phyloP scores from a whole-genome alignment of 2,113 vertebrate species.

The Ptyas mucosa region DNA sequence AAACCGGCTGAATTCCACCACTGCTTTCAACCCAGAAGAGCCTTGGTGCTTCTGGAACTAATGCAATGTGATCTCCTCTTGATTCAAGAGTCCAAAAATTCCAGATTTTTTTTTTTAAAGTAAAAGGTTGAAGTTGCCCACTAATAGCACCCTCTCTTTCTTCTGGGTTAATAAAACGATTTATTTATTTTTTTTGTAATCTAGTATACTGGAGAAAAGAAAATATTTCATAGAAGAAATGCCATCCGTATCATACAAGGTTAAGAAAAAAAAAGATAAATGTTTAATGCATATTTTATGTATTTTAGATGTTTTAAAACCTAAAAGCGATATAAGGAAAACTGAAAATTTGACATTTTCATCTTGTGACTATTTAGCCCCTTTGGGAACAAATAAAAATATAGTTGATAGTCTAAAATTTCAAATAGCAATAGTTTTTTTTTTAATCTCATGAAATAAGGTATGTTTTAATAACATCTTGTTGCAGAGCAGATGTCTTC shows the following conservation, averaged over 20 bases:
- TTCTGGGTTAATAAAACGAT: background rate
- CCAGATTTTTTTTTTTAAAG: background rate
- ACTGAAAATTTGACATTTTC: background rate
- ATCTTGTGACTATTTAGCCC: background rate
- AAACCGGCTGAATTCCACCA: no score
- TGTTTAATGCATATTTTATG: background rate
- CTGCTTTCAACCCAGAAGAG: no score
- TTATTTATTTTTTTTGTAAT: background rate
- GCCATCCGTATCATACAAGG: background rate
- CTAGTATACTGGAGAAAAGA: background rate
- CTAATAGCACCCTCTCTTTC: background rate
- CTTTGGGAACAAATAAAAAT: background rate
- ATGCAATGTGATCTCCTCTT: background rate
- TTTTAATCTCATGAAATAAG: background rate
- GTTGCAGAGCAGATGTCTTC: background rate
- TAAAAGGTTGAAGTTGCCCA: background rate
- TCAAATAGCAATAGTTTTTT: background rate
- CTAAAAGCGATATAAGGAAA: background rate
- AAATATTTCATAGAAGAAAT: background rate
- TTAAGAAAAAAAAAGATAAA: background rate
- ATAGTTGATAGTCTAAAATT: background rate
- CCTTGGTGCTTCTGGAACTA: no score
- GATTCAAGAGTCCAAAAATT: background rate
- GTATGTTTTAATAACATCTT: background rate
- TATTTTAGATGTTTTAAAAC: background rate